Percentiles rank a stretch among this genome's conserved stretches.
Evolutionary conservation across 2,888 invertebrate genomes (phyloP).

Genomic region (Netelia virgata): DNA sequence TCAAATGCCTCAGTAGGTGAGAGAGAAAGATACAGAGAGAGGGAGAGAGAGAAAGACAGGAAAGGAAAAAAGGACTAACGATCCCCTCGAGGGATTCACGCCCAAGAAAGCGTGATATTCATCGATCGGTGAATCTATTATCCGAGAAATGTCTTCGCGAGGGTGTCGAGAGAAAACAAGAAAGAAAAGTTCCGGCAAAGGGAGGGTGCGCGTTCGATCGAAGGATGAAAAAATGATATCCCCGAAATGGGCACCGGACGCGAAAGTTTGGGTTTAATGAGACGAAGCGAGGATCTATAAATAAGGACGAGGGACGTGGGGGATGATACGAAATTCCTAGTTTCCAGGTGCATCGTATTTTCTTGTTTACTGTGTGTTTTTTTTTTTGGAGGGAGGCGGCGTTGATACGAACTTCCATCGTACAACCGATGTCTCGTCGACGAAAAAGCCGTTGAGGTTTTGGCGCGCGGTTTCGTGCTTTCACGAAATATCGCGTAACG

Average conservation of each 20-base stretch:
- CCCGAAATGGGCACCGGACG: not conserved
- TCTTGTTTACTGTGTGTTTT: too few relatives aligned
- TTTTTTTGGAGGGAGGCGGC: too few relatives aligned
- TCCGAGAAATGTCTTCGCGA: constrained; percentile 4
- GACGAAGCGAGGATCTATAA: too few relatives aligned
- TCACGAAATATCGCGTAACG: constrained; percentile 41
- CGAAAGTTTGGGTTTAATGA: constrained; percentile 12
- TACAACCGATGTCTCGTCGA: not conserved
- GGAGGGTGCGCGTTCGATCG: not conserved
- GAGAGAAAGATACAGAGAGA: too few relatives aligned
- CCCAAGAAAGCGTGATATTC: constrained; percentile 30
- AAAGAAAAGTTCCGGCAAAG: constrained; percentile 16
- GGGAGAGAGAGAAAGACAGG: too few relatives aligned
- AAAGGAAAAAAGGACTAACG: constrained; percentile 9
- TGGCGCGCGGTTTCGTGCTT: constrained; percentile 9
- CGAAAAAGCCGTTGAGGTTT: constrained; percentile 5
- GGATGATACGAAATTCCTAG: too few relatives aligned
- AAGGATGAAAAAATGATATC: not conserved
- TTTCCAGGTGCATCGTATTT: too few relatives aligned
- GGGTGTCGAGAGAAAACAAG: not conserved
- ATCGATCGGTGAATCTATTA: constrained; percentile 51
- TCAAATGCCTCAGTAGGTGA: constrained; percentile 18
- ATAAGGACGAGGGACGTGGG: too few relatives aligned
- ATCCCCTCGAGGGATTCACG: constrained; percentile 38
- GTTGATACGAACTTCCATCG: too few relatives aligned